Percentiles rank a stretch among this genome's conserved stretches.
phyloP scores from a whole-genome alignment of 2,797 vertebrate genomes.

The Tolypeutes matacus region DNA sequence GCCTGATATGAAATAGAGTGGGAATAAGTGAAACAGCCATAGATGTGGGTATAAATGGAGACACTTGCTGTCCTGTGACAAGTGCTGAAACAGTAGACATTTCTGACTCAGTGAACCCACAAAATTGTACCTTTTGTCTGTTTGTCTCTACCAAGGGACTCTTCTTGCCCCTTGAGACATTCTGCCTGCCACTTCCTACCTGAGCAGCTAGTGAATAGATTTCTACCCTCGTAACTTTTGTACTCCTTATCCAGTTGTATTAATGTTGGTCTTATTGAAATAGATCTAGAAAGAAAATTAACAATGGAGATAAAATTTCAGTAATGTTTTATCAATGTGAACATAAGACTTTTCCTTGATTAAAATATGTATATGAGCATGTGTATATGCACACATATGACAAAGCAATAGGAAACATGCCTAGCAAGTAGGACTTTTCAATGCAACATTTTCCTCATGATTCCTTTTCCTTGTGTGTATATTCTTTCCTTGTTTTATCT shows the following conservation, averaged over 20 bases:
- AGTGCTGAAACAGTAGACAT: neutral
- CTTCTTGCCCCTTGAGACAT: neutral
- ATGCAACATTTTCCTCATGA: neutral
- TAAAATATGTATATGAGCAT: neutral
- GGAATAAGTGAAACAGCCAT: neutral
- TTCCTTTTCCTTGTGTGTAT: neutral
- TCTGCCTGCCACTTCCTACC: neutral
- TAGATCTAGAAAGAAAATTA: neutral
- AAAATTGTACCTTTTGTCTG: neutral
- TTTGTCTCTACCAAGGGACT: neutral
- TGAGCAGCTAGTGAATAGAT: neutral
- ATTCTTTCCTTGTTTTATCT: neutral
- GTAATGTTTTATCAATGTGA: neutral
- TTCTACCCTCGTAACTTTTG: neutral
- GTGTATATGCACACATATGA: neutral
- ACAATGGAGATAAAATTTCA: neutral
- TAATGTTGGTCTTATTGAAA: neutral
- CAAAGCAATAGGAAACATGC: neutral
- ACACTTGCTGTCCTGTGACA: neutral
- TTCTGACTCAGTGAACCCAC: neutral
- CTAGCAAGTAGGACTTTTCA: neutral
- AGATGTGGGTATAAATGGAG: constrained; percentile 6
- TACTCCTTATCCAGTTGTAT: neutral
- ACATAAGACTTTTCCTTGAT: neutral
- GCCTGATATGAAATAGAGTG: neutral